phyloP scores from a whole-genome alignment of 2,113 vertebrate genomes.

The Pampusana beccarii region DNA sequence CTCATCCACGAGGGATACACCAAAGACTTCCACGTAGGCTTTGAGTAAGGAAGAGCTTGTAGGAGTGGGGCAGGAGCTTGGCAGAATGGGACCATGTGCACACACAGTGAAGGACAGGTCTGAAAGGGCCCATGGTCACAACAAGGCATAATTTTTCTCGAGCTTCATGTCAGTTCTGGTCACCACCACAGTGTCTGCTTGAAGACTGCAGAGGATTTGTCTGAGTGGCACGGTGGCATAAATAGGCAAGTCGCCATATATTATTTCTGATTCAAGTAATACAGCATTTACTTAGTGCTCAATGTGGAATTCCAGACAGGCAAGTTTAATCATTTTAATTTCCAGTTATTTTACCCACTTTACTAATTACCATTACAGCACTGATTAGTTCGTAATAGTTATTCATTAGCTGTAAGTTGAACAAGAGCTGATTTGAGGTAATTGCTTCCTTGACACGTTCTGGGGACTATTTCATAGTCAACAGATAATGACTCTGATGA shows the following conservation, averaged over 20 bases:
- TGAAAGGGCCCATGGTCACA: not conserved
- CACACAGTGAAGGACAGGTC: not conserved
- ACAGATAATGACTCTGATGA: not conserved
- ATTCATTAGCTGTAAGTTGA: constrained; percentile 26
- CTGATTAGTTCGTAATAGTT: constrained; percentile 33
- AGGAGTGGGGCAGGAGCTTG: not conserved
- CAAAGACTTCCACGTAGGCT: not conserved
- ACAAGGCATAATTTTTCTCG: not conserved
- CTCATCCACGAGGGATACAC: not conserved
- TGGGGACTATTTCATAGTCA: not conserved
- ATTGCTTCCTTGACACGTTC: not conserved
- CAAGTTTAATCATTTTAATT: constrained; percentile 19
- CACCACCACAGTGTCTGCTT: not conserved
- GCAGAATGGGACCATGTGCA: not conserved
- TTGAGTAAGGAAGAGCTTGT: not conserved
- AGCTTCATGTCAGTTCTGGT: not conserved
- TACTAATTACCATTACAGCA: constrained; percentile 24
- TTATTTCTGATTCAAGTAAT: not conserved
- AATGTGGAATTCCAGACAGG: not conserved
- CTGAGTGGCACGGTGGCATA: not conserved
- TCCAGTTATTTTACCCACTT: constrained; percentile 21
- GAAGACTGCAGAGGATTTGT: not conserved
- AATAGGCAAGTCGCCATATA: not conserved
- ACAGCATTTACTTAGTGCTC: not conserved
- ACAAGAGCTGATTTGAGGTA: constrained; percentile 13